These are phyloP conservation scores for Gobius niger DNA, from an alignment of 2,113 vertebrate genomes.

Conservation along the genomic window DNA sequence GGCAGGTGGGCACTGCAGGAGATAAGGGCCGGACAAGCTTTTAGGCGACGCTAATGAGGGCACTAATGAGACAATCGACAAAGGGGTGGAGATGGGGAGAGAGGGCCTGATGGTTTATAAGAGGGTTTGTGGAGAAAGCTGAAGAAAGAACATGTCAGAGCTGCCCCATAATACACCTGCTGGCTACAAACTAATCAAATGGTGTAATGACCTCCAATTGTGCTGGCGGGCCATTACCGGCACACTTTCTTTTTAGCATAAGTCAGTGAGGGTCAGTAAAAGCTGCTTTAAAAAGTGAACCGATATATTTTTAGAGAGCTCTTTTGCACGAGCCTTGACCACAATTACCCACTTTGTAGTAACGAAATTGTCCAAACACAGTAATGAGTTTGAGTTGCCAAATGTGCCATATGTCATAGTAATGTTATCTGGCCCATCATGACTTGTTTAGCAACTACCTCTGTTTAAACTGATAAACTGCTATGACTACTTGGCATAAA, in stretches of 20 bases:
- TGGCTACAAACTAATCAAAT: conserved; percentile 60
- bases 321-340: neutral
- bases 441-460: no score
- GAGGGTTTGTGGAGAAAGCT: neutral
- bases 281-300: conserved; percentile 15
- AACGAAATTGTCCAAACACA: neutral
- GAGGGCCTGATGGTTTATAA: neutral
- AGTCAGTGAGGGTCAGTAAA: conserved; percentile 28
- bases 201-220: conserved; percentile 60
- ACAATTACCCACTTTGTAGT: neutral
- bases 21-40: conserved; percentile 4
- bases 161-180: conserved; percentile 46
- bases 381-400: neutral
- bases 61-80: conserved; percentile 18
- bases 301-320: neutral
- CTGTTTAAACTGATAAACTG: no score
- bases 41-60: conserved; percentile 6
- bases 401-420: no score
- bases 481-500: no score
- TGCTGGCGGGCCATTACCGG: conserved; percentile 23
- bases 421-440: no score
- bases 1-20: conserved; percentile 78
- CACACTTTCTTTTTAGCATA: conserved; percentile 28
- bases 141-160: conserved; percentile 14
- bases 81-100: neutral